Percentiles rank a stretch among this genome's conserved stretches.
These are phyloP conservation scores for Platysteira castanea DNA, from an alignment of 2,113 vertebrate species.

Conservation along the genomic window DNA sequence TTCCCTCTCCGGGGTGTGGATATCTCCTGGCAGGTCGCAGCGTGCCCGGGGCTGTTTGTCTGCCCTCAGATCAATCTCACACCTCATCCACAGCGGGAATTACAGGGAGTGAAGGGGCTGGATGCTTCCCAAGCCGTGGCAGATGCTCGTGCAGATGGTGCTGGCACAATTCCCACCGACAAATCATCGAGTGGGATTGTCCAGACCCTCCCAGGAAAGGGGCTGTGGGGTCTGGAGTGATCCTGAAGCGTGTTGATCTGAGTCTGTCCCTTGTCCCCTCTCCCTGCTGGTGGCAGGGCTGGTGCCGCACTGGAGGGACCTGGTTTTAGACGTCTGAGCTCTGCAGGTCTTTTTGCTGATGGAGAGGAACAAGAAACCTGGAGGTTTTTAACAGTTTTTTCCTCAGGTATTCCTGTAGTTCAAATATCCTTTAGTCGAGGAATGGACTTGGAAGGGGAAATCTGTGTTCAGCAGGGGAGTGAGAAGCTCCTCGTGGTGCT, in stretches of 20 bases:
- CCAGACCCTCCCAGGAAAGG: background rate
- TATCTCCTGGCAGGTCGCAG: background rate
- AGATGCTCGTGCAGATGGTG: conserved; percentile 4
- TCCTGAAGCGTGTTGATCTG: background rate
- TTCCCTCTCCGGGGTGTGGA: background rate
- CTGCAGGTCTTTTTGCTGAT: background rate
- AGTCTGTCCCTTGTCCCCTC: background rate
- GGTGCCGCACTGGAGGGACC: background rate
- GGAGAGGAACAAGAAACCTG: background rate
- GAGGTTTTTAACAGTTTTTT: background rate
- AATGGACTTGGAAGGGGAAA: background rate
- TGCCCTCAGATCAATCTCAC: background rate
- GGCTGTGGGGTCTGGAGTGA: background rate
- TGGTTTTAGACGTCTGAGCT: background rate
- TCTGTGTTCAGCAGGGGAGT: background rate
- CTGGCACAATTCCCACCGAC: background rate
- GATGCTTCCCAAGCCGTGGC: background rate
- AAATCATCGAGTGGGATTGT: background rate
- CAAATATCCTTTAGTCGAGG: background rate
- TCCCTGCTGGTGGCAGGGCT: background rate
- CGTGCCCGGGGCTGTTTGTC: background rate
- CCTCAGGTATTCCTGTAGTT: background rate
- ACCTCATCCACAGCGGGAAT: background rate
- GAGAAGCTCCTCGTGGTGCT: background rate
- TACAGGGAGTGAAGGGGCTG: background rate